A percentile compares a stretch with the other conserved stretches of the same genome.
Conservation (phyloP, 1,140 invertebrate species). For the Tetramorium alpestre region DNA sequence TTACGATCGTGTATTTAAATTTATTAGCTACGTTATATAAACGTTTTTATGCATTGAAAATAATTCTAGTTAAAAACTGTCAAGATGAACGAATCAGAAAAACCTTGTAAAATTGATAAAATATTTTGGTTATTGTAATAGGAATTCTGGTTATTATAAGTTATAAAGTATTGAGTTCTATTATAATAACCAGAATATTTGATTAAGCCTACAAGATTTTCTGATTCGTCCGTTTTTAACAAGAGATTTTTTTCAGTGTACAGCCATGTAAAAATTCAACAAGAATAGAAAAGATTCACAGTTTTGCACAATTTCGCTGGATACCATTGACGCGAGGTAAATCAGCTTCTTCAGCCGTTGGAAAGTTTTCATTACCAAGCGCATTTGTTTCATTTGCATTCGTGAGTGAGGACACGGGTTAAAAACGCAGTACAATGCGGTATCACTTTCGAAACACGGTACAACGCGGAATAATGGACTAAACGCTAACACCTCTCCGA, state of each 20-base stretch:
- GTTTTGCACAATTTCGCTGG: neutral
- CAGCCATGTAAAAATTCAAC: neutral
- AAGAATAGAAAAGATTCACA: neutral
- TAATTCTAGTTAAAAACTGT: no score
- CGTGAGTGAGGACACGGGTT: constrained; percentile 14
- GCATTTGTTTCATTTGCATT: constrained; percentile 31
- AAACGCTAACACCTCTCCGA: constrained; percentile 41
- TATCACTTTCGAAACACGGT: constrained; percentile 55
- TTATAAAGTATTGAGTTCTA: no score
- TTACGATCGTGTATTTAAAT: neutral
- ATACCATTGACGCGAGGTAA: neutral
- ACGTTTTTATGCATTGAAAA: neutral
- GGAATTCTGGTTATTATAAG: no score
- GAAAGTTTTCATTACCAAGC: neutral
- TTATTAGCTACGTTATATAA: neutral
- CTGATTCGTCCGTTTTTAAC: no score
- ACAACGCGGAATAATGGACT: constrained; percentile 57
- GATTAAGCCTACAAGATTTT: no score
- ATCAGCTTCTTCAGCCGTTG: neutral
- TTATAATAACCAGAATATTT: no score
- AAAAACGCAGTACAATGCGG: constrained; percentile 47
- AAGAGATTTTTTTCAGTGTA: no score
- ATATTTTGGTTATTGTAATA: no score
- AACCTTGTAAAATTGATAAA: no score
- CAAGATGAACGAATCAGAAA: no score